Percentiles rank a stretch among this genome's conserved stretches.
Conservation (phyloP, 2,888 invertebrate species). For the Idaea aversata region DNA sequence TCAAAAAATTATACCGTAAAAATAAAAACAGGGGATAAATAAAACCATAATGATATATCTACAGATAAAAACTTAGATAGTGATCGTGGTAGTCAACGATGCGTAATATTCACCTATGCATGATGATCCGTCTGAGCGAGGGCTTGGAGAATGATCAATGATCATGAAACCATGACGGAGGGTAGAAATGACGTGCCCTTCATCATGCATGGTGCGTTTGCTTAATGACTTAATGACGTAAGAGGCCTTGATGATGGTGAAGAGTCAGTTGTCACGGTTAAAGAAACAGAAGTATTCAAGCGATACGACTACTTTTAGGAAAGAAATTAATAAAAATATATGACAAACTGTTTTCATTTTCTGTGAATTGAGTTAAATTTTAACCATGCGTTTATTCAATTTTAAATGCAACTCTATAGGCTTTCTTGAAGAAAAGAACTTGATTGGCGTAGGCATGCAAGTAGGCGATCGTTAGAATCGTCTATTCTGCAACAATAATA, state of each 20-base stretch:
- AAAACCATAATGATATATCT: not conserved
- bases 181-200: not conserved
- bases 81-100: constrained; percentile 20
- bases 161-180: constrained; percentile 1
- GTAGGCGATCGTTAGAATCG: no score
- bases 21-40: not conserved
- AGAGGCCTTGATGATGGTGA: constrained; percentile 5
- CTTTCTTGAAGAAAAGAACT: no score
- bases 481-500: no score
- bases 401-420: no score
- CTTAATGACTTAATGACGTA: constrained; percentile 18
- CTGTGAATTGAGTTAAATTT: no score
- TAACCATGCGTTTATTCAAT: no score
- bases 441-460: no score
- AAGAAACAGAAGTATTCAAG: not conserved
- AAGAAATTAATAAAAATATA: no score
- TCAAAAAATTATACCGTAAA: not conserved
- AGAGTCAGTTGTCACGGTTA: not conserved
- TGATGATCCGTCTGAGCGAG: constrained; percentile 16
- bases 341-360: no score
- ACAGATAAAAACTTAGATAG: constrained; percentile 9
- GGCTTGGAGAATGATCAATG: constrained; percentile 5
- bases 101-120: constrained; percentile 22
- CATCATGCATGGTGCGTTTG: constrained; percentile 10
- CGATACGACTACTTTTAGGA: not conserved